Base-by-base conservation (phyloP, 2,888 invertebrate genomes). In the Meliscaeva auricollis region DNA sequence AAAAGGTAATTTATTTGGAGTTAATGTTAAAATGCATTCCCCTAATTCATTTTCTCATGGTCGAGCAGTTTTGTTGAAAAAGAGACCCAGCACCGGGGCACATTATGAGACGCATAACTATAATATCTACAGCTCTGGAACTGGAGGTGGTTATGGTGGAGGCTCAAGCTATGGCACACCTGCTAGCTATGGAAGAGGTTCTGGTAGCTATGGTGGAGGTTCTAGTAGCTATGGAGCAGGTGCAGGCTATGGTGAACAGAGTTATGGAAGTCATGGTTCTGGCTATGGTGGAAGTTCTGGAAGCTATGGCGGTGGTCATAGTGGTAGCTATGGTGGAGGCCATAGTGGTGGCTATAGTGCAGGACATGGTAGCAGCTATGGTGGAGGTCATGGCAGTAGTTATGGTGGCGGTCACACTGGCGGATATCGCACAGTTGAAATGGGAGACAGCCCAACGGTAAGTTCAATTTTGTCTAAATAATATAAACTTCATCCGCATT, bases 1-100 rank as follows among this genome's bases (percentile, higher is more conserved):
- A 17, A 91, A 90, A 90, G 91, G 91, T 91, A 91, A 91, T 88
- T 89, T 91, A 69, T 90, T 88, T 88, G 91, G 90, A 30, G 89
- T 91, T 60, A 88, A 76, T 72, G 68, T 77, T 73, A 87, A 87
- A 68, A 44, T 64, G 46, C 87, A 88, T 69, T 78, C 74, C 44
- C 44, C 73, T 78, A 68, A 79, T 70, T 17, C 74, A 8, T 76
- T 73, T 69, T 82, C 30, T 52, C 48, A 70, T 74, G 81, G 64
- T 78, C 88, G 78, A 69, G 48, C 52, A 89, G 77, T 7, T 8
- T 17, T 58, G n/a, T 13, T 60, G 13, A n/a, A 26, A 7, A n/a
- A 15, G 20, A 68, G 62, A 17, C 74, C 77, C 6, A 35, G 52
- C 15, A 46, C 20, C 35, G 44, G 17, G 2, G 48, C 56, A n/a